Evolutionary conservation across 23 tunicate species (phyloP), one percentile per base, ranked within the genome.

Genomic region (Diplosoma virens): DNA sequence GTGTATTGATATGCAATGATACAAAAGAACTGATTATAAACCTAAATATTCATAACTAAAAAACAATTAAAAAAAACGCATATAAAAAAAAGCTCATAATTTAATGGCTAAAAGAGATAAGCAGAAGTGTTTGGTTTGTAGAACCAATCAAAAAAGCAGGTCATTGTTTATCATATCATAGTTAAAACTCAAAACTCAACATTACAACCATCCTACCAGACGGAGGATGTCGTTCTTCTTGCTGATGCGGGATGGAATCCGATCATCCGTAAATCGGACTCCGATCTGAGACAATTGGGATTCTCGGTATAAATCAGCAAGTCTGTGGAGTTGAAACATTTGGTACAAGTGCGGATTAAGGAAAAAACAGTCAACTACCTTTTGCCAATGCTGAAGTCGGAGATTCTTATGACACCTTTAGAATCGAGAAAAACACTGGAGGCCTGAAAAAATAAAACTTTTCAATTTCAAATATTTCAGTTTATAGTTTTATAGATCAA

Each of bases 341-440:
- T n/a, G n/a, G n/a, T n/a, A n/a, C n/a, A n/a, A n/a, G n/a, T n/a
- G n/a, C n/a, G n/a, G n/a, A n/a, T n/a, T n/a, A n/a, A n/a, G n/a
- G n/a, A n/a, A n/a, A n/a, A n/a, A n/a, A n/a, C n/a, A n/a, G n/a
- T n/a, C n/a, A n/a, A n/a, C n/a, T 18, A 86, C 93, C 93, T 70
- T 63, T 88, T 88, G 27, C 73, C 95, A 30, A 88, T 88, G 76
- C 88, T 88, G 55, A 65, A 88, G 37, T 82, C 87, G 14, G 95
- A 76, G n/a, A 88, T 30, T 45, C 73, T 70, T 28, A 88, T 56
- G 3, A 24, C 17, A 0, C 95, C 95, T 20, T 61, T 52, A 0
- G 84, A 45, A 48, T 56, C 81, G 4, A 88, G 48, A 32, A 81
- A 75, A 26, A 88, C 81, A 65, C 76, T 76, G 47, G 82, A 75